Conservation (phyloP, 2,888 invertebrate genomes). For the Drosophila pullipes region DNA sequence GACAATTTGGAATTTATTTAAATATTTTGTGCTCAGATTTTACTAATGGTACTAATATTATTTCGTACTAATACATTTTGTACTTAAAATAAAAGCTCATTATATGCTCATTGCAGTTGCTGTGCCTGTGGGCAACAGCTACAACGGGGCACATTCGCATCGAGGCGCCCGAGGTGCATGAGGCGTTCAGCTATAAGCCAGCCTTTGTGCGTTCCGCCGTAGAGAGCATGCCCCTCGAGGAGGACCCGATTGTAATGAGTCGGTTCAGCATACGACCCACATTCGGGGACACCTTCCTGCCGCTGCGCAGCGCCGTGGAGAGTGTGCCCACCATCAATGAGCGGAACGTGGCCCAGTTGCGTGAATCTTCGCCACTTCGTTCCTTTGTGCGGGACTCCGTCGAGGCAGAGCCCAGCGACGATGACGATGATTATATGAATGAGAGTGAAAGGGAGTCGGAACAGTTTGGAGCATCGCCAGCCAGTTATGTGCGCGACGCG, state of each 20-base stretch:
- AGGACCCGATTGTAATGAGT: constrained; percentile 46
- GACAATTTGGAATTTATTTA: too few relatives aligned
- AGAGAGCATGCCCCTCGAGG: constrained; percentile 81
- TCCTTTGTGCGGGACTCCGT: constrained; percentile 84
- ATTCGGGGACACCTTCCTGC: constrained; percentile 86
- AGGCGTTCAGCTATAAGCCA: constrained; percentile 63
- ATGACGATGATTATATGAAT: constrained; percentile 56
- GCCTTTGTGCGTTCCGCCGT: constrained; percentile 84
- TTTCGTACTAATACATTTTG: not conserved
- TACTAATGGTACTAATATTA: not conserved
- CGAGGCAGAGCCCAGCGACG: constrained; percentile 80
- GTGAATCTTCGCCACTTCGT: constrained; percentile 61
- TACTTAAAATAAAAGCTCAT: not conserved
- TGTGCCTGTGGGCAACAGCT: constrained; percentile 45
- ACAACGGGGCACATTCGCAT: constrained; percentile 77
- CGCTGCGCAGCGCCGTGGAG: constrained; percentile 92
- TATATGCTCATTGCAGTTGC: constrained; percentile 36
- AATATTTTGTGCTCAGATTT: not conserved
- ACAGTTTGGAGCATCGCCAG: not conserved
- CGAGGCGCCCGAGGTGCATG: constrained; percentile 75
- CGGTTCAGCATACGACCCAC: constrained; percentile 76
- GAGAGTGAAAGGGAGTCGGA: constrained; percentile 20
- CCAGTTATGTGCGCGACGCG: constrained; percentile 46
- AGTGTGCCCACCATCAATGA: constrained; percentile 87
- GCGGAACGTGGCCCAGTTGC: constrained; percentile 53